phyloP scores from a whole-genome alignment of 2,113 vertebrate species.

The Chionis minor region DNA sequence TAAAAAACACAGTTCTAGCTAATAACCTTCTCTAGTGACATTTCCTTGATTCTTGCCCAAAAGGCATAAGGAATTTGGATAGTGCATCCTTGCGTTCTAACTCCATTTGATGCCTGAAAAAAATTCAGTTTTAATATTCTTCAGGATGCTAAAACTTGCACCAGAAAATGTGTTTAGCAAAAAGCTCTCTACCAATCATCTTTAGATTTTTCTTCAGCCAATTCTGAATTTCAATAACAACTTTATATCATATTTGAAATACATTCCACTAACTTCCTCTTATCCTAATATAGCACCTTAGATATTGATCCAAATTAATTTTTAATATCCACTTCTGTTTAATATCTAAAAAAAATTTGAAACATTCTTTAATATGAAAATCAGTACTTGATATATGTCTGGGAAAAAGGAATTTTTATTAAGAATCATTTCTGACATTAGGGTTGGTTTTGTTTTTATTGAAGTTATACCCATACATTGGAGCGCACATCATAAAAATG shows the following conservation, averaged over 20 bases:
- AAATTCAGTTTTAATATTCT: neutral
- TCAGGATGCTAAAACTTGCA: neutral
- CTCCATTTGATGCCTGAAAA: neutral
- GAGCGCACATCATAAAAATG: neutral
- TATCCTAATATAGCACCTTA: neutral
- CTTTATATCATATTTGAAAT: neutral
- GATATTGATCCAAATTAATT: neutral
- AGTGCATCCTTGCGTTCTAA: neutral
- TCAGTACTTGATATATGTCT: neutral
- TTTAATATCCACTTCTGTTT: neutral
- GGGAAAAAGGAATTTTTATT: neutral
- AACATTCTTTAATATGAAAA: neutral
- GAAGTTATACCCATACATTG: neutral
- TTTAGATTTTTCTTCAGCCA: neutral
- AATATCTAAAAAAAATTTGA: neutral
- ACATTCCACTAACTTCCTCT: neutral
- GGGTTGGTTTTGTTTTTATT: neutral
- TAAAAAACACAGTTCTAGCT: neutral
- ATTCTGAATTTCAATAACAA: neutral
- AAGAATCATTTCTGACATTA: neutral
- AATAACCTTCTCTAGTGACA: neutral
- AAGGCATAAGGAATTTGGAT: neutral
- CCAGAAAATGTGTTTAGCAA: neutral
- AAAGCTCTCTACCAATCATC: neutral
- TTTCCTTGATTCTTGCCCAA: neutral